Evolutionary conservation across 1,140 invertebrate genomes (phyloP).

Genomic region (Cyclina sinensis): DNA sequence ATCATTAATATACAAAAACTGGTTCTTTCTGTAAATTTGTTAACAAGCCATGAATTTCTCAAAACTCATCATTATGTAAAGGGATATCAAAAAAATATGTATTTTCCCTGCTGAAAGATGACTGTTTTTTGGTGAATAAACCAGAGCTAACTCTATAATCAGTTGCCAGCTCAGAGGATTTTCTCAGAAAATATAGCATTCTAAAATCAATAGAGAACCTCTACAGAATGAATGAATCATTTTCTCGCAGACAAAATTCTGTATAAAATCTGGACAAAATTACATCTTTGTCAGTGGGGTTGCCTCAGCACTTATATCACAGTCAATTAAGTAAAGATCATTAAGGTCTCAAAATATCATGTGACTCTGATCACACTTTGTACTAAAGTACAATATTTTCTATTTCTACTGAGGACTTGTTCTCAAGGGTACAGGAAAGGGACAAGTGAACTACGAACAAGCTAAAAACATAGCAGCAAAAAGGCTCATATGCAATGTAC

Average conservation of each 20-base stretch:
- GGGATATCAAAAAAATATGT: neutral
- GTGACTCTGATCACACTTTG: too few relatives aligned
- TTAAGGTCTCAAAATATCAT: too few relatives aligned
- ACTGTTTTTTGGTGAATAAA: constrained; percentile 6
- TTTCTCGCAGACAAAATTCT: neutral
- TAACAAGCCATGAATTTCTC: neutral
- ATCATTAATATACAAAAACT: neutral
- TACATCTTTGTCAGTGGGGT: neutral
- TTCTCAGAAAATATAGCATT: neutral
- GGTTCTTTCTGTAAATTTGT: neutral
- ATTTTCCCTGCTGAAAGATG: neutral
- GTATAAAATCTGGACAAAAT: neutral
- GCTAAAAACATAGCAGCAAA: too few relatives aligned
- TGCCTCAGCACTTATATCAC: too few relatives aligned
- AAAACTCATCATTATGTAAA: constrained; percentile 6
- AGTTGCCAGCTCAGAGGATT: neutral
- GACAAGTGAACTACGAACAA: too few relatives aligned
- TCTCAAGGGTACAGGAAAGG: too few relatives aligned
- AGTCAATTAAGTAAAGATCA: too few relatives aligned
- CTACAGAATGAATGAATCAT: constrained; percentile 2
- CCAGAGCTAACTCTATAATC: neutral
- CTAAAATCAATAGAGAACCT: constrained; percentile 15
- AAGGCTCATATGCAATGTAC: too few relatives aligned
- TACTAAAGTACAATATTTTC: too few relatives aligned
- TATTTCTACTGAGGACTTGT: too few relatives aligned